Conservation (phyloP, 2,113 vertebrate species). For the Platycercus adscitus region DNA sequence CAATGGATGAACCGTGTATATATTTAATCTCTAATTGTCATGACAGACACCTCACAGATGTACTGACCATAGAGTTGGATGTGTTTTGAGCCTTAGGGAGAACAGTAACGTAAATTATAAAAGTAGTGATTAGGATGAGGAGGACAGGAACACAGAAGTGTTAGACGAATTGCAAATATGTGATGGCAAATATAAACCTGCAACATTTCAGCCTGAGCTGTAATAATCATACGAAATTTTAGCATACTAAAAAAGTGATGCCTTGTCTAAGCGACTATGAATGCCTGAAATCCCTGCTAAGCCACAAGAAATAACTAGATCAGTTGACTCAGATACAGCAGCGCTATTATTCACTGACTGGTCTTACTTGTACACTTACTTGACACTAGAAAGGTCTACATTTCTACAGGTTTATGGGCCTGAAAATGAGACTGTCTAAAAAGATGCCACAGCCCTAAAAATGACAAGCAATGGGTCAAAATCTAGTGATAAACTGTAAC, state of each 20-base stretch:
- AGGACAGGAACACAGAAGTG: not conserved
- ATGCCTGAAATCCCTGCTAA: conserved; percentile 15
- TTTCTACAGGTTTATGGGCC: not conserved
- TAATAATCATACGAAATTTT: conserved; percentile 10
- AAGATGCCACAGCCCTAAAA: not conserved
- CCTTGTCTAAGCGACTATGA: not conserved
- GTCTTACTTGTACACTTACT: not conserved
- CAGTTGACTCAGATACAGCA: conserved; percentile 17
- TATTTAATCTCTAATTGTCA: not conserved
- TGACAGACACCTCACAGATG: not conserved
- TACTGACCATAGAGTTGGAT: not conserved
- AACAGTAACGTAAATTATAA: not conserved
- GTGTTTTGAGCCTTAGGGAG: not conserved
- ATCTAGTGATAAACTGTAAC: not conserved
- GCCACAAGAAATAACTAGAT: conserved; percentile 25
- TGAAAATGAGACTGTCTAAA: not conserved
- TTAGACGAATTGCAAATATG: not conserved
- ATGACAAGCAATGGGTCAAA: not conserved
- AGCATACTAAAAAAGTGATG: not conserved
- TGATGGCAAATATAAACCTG: not conserved
- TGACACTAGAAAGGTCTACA: not conserved
- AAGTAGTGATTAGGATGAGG: not conserved
- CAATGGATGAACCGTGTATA: not conserved
- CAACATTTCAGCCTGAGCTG: not conserved
- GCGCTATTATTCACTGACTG: not conserved